Conservation (phyloP, 92 coral and sea anemone genomes). For the Porites lobata region DNA sequence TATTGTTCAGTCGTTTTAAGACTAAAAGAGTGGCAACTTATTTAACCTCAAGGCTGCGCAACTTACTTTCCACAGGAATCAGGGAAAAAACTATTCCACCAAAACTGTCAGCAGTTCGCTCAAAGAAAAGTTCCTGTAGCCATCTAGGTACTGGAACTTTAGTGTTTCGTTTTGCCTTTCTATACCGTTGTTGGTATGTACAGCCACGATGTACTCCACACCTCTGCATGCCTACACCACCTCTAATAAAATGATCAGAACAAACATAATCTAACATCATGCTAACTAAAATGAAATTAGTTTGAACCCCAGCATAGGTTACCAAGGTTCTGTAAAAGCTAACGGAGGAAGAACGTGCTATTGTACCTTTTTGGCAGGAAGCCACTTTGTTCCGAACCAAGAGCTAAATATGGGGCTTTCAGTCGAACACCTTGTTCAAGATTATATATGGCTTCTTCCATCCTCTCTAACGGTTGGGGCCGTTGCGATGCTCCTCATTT, state of each 20-base stretch:
- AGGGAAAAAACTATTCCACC: conserved; percentile 1
- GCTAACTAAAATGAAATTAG: no score
- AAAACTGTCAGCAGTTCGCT: background rate
- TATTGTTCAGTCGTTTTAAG: no score
- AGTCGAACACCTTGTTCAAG: conserved; percentile 2
- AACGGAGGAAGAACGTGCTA: no score
- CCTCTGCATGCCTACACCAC: conserved; percentile 44
- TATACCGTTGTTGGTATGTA: conserved; percentile 62
- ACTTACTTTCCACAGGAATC: conserved; percentile 18
- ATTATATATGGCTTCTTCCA: background rate
- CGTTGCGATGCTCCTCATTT: conserved; percentile 22
- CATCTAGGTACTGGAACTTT: conserved; percentile 50
- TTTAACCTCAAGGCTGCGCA: no score
- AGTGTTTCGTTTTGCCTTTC: conserved; percentile 52
- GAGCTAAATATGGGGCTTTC: background rate
- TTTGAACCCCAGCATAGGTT: no score
- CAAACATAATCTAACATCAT: background rate
- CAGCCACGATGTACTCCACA: conserved; percentile 54
- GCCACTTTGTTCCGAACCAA: conserved; percentile 54
- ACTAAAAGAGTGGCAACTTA: no score
- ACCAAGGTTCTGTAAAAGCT: background rate
- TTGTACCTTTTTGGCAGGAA: conserved; percentile 39
- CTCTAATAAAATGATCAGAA: conserved; percentile 16
- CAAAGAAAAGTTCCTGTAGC: background rate
- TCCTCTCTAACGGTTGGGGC: conserved; percentile 24